A percentile compares a stretch with the other conserved stretches of the same genome.
Conservation (phyloP, 2,888 invertebrate genomes). For the Eupithecia tripunctaria region DNA sequence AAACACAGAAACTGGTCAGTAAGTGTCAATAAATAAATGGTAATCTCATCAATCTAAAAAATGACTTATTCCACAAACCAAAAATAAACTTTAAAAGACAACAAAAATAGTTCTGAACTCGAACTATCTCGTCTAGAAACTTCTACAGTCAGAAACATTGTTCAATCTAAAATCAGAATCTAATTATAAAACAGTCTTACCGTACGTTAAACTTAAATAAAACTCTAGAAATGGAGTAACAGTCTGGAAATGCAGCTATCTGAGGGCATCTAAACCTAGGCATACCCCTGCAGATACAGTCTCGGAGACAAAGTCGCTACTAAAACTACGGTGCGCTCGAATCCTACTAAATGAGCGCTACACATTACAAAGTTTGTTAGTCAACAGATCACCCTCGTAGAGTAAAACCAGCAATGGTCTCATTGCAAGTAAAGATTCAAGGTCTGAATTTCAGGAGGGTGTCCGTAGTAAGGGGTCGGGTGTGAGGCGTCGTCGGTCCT, state of each 20-base stretch:
- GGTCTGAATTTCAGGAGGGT: conserved; percentile 50
- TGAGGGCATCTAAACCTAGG: conserved; percentile 76
- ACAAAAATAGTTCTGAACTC: not conserved
- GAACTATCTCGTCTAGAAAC: not conserved
- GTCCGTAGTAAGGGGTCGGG: conserved; percentile 66
- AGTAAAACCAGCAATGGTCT: conserved; percentile 54
- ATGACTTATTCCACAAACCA: not conserved
- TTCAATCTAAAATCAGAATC: conserved; percentile 16
- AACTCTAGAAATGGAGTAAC: conserved; percentile 69
- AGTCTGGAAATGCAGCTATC: conserved; percentile 81
- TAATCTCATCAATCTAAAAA: too few relatives aligned
- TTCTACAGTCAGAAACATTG: not conserved
- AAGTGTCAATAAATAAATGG: too few relatives aligned
- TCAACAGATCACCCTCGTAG: not conserved
- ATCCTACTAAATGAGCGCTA: conserved; percentile 37
- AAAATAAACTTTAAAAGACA: not conserved
- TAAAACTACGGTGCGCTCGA: conserved; percentile 59
- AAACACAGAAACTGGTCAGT: not conserved
- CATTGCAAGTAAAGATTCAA: conserved; percentile 22
- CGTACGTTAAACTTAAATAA: conserved; percentile 74
- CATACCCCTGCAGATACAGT: conserved; percentile 77
- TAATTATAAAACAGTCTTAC: not conserved
- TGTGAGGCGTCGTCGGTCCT: conserved; percentile 82
- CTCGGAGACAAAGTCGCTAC: conserved; percentile 77
- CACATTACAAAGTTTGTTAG: conserved; percentile 53